These are phyloP conservation scores for Eufriesea mexicana DNA, from an alignment of 1,140 invertebrate genomes.

Conservation along the genomic window DNA sequence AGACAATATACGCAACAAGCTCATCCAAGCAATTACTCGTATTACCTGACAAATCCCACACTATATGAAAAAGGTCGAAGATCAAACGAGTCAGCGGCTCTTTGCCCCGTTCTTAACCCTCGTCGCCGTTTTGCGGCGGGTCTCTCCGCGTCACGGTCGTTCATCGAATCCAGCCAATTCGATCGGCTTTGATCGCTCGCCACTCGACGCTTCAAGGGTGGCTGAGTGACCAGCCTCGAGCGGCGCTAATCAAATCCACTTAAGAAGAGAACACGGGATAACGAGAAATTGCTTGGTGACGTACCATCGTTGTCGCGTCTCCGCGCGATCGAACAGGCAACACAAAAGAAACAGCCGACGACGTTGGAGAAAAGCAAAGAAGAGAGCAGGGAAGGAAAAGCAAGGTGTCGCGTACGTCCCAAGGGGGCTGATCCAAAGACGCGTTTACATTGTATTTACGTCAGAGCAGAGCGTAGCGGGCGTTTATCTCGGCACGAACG, in stretches of 20 bases:
- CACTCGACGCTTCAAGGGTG: constrained; percentile 48
- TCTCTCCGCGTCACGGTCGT: constrained; percentile 4
- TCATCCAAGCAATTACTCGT: not conserved
- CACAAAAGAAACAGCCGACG: too few relatives aligned
- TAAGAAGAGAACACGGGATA: constrained; percentile 56
- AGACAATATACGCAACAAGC: too few relatives aligned
- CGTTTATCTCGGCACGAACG: constrained; percentile 61
- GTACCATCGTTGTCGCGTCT: not conserved
- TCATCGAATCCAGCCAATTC: constrained; percentile 55
- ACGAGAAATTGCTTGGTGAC: constrained; percentile 53
- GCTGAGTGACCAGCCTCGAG: constrained; percentile 22
- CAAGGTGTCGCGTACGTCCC: constrained; percentile 43
- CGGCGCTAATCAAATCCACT: constrained; percentile 60
- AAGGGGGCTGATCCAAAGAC: constrained; percentile 33
- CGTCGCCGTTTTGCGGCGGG: not conserved
- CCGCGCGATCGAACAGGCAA: not conserved
- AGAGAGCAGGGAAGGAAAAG: constrained; percentile 23
- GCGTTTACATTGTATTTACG: constrained; percentile 62
- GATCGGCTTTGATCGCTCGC: constrained; percentile 52
- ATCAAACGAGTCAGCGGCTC: not conserved
- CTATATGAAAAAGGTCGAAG: not conserved
- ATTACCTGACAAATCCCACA: not conserved
- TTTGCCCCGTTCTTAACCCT: not conserved
- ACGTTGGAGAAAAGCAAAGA: not conserved
- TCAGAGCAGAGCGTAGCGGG: constrained; percentile 33